Conservation (phyloP, 1,140 invertebrate genomes). For the Neelides sp. region DNA sequence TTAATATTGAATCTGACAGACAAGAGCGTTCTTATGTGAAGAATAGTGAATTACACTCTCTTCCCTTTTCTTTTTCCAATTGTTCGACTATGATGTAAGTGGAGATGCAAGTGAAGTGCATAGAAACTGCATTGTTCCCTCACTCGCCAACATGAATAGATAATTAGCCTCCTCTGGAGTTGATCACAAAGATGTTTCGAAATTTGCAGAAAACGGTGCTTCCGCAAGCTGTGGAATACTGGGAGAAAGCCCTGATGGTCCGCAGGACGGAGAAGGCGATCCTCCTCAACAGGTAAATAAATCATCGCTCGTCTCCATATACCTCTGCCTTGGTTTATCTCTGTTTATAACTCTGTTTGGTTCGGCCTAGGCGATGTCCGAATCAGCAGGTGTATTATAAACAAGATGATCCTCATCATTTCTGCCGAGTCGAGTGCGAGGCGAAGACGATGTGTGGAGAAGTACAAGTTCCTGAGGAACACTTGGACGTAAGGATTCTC, state of each 20-base stretch:
- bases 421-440: constrained; percentile 78
- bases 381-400: constrained; percentile 60
- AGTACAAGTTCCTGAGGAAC: constrained; percentile 75
- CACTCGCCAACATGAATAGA: no score
- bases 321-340: neutral
- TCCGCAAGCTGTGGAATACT: constrained; percentile 80
- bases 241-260: constrained; percentile 80
- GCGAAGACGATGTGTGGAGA: constrained; percentile 83
- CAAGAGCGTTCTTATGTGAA: no score
- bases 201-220: constrained; percentile 69
- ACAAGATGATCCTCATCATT: constrained; percentile 53
- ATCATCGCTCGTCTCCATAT: neutral
- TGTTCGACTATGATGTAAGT: no score
- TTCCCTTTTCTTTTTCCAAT: no score
- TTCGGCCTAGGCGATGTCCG: constrained; percentile 23
- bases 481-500: constrained; percentile 65
- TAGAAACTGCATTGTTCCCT: no score
- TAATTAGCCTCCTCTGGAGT: neutral
- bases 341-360: constrained; percentile 10
- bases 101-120: no score
- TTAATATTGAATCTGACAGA: no score
- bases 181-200: no score
- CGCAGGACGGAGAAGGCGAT: constrained; percentile 69
- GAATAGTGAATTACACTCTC: no score
- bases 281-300: constrained; percentile 64